Conservation (phyloP, 2,888 invertebrate genomes). For the Galeopsomyia nigrocyanea region DNA sequence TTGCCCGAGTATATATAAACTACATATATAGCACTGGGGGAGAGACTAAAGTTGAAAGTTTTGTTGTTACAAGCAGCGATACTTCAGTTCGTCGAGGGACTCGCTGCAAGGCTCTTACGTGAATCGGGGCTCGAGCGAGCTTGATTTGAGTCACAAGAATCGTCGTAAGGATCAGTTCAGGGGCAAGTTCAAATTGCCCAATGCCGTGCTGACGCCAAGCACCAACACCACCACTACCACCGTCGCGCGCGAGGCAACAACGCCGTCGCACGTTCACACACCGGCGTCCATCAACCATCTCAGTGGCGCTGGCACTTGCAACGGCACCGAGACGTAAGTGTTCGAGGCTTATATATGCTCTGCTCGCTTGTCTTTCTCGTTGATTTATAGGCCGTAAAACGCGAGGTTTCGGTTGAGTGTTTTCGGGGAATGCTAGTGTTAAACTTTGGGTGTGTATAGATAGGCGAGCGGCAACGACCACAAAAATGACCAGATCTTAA, state of each 20-base stretch:
- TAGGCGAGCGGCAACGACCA: no score
- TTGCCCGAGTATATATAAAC: not conserved
- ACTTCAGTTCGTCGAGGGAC: conserved; percentile 80
- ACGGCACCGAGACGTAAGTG: conserved; percentile 77
- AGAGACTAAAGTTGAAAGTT: not conserved
- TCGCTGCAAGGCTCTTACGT: conserved; percentile 80
- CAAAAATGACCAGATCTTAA: no score
- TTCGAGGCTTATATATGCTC: no score
- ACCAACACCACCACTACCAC: conserved; percentile 24
- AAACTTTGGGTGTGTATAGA: no score
- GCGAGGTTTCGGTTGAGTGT: no score
- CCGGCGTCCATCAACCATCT: conserved; percentile 75
- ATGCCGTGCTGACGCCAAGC: conserved; percentile 30
- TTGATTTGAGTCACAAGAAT: conserved; percentile 82
- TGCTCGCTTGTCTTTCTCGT: no score
- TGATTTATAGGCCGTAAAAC: no score
- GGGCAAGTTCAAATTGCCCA: conserved; percentile 76
- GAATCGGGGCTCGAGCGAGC: conserved; percentile 79
- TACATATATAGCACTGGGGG: not conserved
- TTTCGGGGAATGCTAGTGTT: no score
- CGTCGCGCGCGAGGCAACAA: conserved; percentile 35
- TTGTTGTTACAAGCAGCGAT: conserved; percentile 72
- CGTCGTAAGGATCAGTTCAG: conserved; percentile 75
- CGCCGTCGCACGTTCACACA: conserved; percentile 74
- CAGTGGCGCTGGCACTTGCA: conserved; percentile 75